A percentile compares a stretch with the other conserved stretches of the same genome.
phyloP scores from a whole-genome alignment of 2,888 invertebrate species.

The Polia nebulosa region DNA sequence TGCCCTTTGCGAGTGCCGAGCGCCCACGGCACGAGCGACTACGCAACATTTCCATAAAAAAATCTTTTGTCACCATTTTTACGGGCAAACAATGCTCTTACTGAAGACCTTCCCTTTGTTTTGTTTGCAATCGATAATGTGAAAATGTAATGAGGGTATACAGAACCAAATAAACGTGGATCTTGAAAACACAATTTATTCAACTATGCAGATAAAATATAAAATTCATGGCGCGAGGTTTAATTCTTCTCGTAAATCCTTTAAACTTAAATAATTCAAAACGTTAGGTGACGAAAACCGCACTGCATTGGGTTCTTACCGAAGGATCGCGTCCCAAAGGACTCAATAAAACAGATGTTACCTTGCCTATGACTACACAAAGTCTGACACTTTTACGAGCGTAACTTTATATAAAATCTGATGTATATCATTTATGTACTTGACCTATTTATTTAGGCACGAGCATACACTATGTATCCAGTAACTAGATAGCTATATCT shows the following conservation, averaged over 20 bases:
- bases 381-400: constrained; percentile 61
- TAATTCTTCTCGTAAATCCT: constrained; percentile 55
- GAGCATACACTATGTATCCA: constrained; percentile 19
- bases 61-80: constrained; percentile 56
- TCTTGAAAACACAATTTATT: constrained; percentile 35
- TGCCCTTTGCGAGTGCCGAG: constrained; percentile 54
- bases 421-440: constrained; percentile 64
- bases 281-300: constrained; percentile 57
- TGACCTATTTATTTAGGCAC: constrained; percentile 61
- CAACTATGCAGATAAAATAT: constrained; percentile 28
- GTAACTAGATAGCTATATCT: constrained; percentile 11
- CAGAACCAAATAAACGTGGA: constrained; percentile 9
- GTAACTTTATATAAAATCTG: constrained; percentile 62
- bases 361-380: constrained; percentile 61
- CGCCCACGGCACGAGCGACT: constrained; percentile 48
- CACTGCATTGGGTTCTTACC: constrained; percentile 51
- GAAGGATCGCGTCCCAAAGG: constrained; percentile 52
- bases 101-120: constrained; percentile 52
- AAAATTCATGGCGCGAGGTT: constrained; percentile 46
- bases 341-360: constrained; percentile 65
- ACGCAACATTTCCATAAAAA: constrained; percentile 60
- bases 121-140: constrained; percentile 43
- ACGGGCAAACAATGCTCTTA: constrained; percentile 36
- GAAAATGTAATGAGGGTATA: constrained; percentile 25
- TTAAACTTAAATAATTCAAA: constrained; percentile 56